phyloP scores from a whole-genome alignment of 2,113 vertebrate species.

The Coregonus clupeaformis region DNA sequence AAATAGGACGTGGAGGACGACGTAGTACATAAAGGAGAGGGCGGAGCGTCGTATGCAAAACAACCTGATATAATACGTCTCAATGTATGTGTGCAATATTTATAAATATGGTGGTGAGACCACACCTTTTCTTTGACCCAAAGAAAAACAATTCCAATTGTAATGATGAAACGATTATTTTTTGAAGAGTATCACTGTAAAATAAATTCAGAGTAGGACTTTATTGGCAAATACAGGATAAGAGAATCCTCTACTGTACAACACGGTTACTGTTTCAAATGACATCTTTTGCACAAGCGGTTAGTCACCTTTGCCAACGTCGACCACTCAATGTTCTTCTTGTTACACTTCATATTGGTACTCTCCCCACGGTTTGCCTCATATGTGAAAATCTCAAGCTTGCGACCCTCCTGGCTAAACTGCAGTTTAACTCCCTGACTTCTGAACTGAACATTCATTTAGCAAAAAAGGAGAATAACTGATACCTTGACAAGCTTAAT shows the following conservation, averaged over 20 bases:
- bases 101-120: slow-evolving; percentile 74
- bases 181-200: slow-evolving; percentile 23
- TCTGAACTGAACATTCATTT: slow-evolving; percentile 24
- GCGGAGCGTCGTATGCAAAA: slow-evolving; percentile 44
- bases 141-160: slow-evolving; percentile 7
- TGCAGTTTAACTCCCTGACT: slow-evolving; percentile 33
- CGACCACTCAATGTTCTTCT: slow-evolving; percentile 47
- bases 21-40: slow-evolving; percentile 49
- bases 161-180: slow-evolving; percentile 26
- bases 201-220: neutral
- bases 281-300: slow-evolving; percentile 39
- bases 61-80: slow-evolving; percentile 44
- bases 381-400: slow-evolving; percentile 32
- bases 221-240: neutral
- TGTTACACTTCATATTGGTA: slow-evolving; percentile 53
- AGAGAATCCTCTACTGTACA: neutral
- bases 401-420: slow-evolving; percentile 23
- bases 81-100: slow-evolving; percentile 68
- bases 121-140: slow-evolving; percentile 67
- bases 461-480: slow-evolving; percentile 37
- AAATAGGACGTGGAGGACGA: slow-evolving; percentile 40
- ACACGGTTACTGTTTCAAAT: slow-evolving; percentile 25
- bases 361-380: slow-evolving; percentile 35
- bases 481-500: slow-evolving; percentile 54
- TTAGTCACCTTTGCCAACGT: slow-evolving; percentile 30